Percentiles rank a stretch among this genome's conserved stretches.
phyloP scores from a whole-genome alignment of 2,113 vertebrate genomes.

The Zosterops japonicus region DNA sequence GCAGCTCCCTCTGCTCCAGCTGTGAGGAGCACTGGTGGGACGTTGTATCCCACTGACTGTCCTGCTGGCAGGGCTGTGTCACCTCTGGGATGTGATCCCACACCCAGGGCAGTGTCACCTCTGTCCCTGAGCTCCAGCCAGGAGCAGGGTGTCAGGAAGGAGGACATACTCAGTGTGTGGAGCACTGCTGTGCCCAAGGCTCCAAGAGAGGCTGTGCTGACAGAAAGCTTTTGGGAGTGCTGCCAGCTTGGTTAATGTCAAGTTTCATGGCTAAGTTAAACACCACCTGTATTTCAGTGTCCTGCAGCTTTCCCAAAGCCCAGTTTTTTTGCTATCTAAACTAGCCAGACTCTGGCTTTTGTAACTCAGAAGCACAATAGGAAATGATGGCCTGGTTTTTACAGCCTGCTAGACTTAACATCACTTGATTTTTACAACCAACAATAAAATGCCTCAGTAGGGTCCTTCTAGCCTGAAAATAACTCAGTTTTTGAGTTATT shows the following conservation, averaged over 20 bases:
- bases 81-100: too few species aligned
- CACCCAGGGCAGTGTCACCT: not conserved
- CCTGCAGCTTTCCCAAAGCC: not conserved
- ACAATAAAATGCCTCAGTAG: not conserved
- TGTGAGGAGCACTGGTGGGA: not conserved
- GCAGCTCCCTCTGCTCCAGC: not conserved
- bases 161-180: not conserved
- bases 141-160: not conserved
- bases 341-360: not conserved
- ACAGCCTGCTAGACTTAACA: not conserved
- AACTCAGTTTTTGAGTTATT: not conserved
- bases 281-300: not conserved
- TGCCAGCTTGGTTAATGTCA: fast-evolving
- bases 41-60: not conserved
- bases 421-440: constrained; percentile 35
- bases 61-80: not conserved
- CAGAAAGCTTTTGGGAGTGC: not conserved
- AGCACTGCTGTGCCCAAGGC: not conserved
- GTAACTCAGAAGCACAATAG: not conserved
- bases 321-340: not conserved
- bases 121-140: not conserved
- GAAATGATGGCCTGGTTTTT: constrained; percentile 1
- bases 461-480: not conserved
- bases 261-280: not conserved
- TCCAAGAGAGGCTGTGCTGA: not conserved